These are phyloP conservation scores for Plutomurus gul DNA, from an alignment of 1,140 invertebrate species.

Conservation along the genomic window DNA sequence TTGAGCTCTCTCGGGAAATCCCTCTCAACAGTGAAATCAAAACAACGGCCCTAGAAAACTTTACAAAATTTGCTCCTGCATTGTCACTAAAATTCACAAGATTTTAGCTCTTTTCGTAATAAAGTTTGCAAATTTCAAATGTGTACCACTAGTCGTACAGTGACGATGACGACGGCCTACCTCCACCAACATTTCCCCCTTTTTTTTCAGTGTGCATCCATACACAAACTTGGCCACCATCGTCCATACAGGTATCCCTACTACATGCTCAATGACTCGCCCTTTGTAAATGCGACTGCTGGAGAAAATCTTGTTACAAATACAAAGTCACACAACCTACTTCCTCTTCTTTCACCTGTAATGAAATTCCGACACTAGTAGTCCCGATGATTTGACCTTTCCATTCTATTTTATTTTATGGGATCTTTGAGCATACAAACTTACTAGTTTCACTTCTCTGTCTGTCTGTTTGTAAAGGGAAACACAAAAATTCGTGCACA, in stretches of 20 bases:
- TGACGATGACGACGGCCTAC: background rate
- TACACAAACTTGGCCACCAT: background rate
- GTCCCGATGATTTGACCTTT: conserved; percentile 10
- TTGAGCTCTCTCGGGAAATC: conserved; percentile 25
- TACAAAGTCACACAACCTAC: too few species aligned
- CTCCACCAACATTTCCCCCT: background rate
- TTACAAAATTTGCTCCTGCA: conserved; percentile 19
- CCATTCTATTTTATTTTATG: conserved; percentile 23
- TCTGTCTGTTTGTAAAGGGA: conserved; percentile 1
- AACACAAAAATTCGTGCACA: background rate
- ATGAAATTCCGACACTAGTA: background rate
- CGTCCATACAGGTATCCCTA: too few species aligned
- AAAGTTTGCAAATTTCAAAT: conserved; percentile 28
- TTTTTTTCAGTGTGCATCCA: background rate
- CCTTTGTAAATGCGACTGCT: too few species aligned
- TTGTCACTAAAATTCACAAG: conserved; percentile 21
- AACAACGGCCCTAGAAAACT: conserved; percentile 25
- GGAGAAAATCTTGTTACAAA: too few species aligned
- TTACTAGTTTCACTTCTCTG: background rate
- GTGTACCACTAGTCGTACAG: background rate
- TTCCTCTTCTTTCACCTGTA: background rate
- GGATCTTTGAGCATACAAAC: background rate
- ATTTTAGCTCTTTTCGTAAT: background rate
- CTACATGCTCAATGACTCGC: too few species aligned
- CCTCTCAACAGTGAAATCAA: conserved; percentile 26